Conservation (phyloP, 2,888 invertebrate genomes). For the Cryptosula pallasiana region DNA sequence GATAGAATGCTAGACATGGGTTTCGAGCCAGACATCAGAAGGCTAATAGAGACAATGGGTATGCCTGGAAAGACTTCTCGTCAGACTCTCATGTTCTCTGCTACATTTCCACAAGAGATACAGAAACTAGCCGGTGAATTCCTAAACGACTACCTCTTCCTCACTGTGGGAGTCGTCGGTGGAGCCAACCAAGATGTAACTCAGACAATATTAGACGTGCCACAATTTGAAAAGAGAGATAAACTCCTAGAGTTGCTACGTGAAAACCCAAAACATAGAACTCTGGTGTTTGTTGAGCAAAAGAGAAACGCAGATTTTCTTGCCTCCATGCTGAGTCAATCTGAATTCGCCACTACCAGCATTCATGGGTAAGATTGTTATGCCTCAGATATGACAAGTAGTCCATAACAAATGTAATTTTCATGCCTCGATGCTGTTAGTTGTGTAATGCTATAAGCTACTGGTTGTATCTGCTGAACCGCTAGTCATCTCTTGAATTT, state of each 20-base stretch:
- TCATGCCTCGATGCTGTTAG: too few relatives aligned
- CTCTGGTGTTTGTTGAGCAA: conserved; percentile 81
- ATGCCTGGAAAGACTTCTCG: conserved; percentile 47
- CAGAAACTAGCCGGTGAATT: conserved; percentile 76
- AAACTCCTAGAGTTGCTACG: conserved; percentile 67
- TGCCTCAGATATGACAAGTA: too few relatives aligned
- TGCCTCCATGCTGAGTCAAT: conserved; percentile 74
- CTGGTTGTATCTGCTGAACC: too few relatives aligned
- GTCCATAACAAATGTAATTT: too few relatives aligned
- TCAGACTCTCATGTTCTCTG: conserved; percentile 69
- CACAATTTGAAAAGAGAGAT: conserved; percentile 68
- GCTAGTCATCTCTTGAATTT: too few relatives aligned
- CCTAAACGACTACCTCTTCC: conserved; percentile 73
- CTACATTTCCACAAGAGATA: conserved; percentile 68
- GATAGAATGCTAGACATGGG: conserved; percentile 76
- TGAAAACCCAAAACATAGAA: conserved; percentile 31
- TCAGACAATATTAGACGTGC: conserved; percentile 61
- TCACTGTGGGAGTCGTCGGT: conserved; percentile 85
- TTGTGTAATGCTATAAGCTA: too few relatives aligned
- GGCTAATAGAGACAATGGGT: conserved; percentile 40
- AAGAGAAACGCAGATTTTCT: conserved; percentile 83
- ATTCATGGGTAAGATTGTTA: conserved; percentile 66
- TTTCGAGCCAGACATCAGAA: conserved; percentile 55
- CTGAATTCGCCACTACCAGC: conserved; percentile 66
- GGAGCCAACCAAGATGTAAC: conserved; percentile 86